Percentiles rank a stretch among this genome's conserved stretches.
phyloP scores from a whole-genome alignment of 1,140 invertebrate genomes.

The Cotesia vestalis region DNA sequence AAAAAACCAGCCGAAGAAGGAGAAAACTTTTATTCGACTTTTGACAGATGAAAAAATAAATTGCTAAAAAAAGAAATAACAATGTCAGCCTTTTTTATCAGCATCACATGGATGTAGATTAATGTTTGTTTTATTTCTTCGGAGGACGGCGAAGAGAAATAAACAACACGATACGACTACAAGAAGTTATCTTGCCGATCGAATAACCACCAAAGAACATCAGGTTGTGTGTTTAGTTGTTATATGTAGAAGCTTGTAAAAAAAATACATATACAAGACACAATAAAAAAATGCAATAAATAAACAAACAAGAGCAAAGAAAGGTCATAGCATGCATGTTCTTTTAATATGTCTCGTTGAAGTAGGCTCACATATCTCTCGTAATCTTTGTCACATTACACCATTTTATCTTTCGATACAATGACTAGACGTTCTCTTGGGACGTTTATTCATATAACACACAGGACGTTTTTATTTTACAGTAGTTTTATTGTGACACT shows the following conservation, averaged over 20 bases:
- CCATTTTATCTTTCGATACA: constrained; percentile 16
- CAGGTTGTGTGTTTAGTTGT: neutral
- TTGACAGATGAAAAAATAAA: constrained; percentile 8
- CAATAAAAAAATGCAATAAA: neutral
- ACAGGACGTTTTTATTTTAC: constrained; percentile 4
- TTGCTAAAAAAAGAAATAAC: constrained; percentile 2
- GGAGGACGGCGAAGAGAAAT: neutral
- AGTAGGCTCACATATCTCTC: constrained; percentile 26
- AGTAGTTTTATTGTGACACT: no score
- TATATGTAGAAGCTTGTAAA: neutral
- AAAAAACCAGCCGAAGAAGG: neutral
- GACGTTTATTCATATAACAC: neutral
- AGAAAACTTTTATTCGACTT: neutral
- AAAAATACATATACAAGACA: neutral
- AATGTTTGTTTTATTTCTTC: constrained; percentile 17
- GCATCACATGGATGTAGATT: constrained; percentile 29
- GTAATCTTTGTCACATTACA: constrained; percentile 38
- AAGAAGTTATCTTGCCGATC: constrained; percentile 22
- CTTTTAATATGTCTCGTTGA: neutral
- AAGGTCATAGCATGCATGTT: constrained; percentile 16
- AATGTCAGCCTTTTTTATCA: constrained; percentile 20
- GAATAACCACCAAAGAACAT: constrained; percentile 24
- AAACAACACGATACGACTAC: constrained; percentile 2
- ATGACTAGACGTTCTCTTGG: neutral
- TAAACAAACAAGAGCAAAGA: constrained; percentile 29